phyloP scores from a whole-genome alignment of 2,797 vertebrate genomes.

The Denticeps clupeoides region DNA sequence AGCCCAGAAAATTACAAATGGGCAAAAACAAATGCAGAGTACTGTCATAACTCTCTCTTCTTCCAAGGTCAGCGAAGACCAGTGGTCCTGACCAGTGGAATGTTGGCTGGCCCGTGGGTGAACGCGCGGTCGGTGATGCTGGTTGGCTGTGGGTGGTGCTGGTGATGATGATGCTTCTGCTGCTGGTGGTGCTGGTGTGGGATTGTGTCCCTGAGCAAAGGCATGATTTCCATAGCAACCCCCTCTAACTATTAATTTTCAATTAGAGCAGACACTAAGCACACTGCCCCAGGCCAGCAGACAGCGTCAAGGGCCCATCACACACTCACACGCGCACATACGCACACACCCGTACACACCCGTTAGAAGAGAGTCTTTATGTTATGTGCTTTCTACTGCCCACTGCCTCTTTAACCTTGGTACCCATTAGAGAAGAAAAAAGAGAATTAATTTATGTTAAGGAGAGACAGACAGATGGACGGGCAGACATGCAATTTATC shows the following conservation, averaged over 20 bases:
- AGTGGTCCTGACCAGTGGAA: not conserved
- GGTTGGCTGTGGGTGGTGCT: constrained; percentile 9
- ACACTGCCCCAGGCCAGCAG: constrained; percentile 70
- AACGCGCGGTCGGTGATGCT: constrained; percentile 3
- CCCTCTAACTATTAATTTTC: constrained; percentile 90
- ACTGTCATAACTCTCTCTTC: no score
- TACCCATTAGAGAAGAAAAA: no score
- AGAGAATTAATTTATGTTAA: no score
- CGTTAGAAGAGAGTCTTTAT: not conserved
- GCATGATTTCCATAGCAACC: constrained; percentile 85
- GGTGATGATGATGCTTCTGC: constrained; percentile 25
- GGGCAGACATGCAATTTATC: no score
- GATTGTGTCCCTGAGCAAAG: constrained; percentile 73
- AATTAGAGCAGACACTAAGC: constrained; percentile 88
- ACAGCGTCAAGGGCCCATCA: no score
- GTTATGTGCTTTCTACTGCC: no score
- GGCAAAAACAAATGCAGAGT: no score
- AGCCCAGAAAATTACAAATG: no score
- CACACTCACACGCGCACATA: no score
- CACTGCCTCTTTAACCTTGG: no score
- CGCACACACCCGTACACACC: not conserved
- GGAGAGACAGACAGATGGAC: no score
- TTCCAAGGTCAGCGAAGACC: constrained; percentile 1
- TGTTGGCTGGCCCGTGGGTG: constrained; percentile 17
- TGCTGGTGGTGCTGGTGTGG: constrained; percentile 41